phyloP scores from a whole-genome alignment of 2,888 invertebrate genomes.

The Leptinotarsa peninsularis region DNA sequence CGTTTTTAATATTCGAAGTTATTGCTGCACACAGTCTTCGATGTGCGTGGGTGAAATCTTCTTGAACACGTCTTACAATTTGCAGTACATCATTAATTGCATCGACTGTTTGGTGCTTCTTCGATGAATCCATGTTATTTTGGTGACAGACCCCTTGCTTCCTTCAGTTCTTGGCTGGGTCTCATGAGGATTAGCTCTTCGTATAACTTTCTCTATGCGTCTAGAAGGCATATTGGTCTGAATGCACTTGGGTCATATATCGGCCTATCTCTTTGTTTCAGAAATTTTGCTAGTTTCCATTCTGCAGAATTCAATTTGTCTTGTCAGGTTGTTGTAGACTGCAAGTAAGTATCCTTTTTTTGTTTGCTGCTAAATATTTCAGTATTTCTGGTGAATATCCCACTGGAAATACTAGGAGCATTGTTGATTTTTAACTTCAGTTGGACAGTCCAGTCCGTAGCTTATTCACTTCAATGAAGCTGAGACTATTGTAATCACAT shows the following conservation, averaged over 20 bases:
- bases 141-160: constrained; percentile 33
- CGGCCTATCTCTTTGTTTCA: constrained; percentile 27
- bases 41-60: no score
- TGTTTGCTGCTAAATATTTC: not conserved
- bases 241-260: not conserved
- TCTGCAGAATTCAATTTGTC: not conserved
- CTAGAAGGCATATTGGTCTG: not conserved
- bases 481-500: not conserved
- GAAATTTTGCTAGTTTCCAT: constrained; percentile 24
- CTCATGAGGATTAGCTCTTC: constrained; percentile 30
- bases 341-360: not conserved
- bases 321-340: not conserved
- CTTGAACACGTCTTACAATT: constrained; percentile 15
- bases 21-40: no score
- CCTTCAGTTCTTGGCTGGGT: constrained; percentile 30
- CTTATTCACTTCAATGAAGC: not conserved
- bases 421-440: not conserved
- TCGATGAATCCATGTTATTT: constrained; percentile 30
- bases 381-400: not conserved
- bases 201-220: constrained; percentile 20
- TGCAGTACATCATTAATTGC: constrained; percentile 14
- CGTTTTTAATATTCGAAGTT: no score
- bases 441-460: not conserved
- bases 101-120: constrained; percentile 32
- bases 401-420: not conserved